phyloP scores from a whole-genome alignment of 2,113 vertebrate species.

The Catharus fuscescens region DNA sequence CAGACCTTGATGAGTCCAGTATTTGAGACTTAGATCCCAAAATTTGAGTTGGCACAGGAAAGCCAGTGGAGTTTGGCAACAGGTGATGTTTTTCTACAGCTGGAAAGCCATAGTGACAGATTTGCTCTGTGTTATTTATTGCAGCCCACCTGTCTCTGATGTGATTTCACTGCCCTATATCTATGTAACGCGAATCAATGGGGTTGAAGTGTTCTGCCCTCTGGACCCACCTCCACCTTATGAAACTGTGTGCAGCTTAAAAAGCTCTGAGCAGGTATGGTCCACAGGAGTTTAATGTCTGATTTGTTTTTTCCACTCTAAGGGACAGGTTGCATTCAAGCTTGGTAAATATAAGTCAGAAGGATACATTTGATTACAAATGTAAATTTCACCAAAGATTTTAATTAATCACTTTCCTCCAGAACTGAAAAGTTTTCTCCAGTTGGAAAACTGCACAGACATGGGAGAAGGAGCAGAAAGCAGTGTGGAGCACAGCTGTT shows the following conservation, averaged over 20 bases:
- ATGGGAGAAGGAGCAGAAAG: neutral
- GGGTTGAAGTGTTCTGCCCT: conserved; percentile 81
- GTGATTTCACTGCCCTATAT: conserved; percentile 80
- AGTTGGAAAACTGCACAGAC: neutral
- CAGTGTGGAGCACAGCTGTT: neutral
- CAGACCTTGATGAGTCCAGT: neutral
- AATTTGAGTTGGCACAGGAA: neutral
- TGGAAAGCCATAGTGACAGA: neutral
- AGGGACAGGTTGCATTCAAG: neutral
- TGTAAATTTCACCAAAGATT: neutral
- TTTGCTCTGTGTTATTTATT: neutral
- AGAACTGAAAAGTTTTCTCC: neutral
- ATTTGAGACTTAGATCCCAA: neutral
- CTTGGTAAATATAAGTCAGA: neutral
- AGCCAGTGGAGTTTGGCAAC: neutral
- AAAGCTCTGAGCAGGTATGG: conserved; percentile 73
- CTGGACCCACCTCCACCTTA: conserved; percentile 85
- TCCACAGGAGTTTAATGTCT: neutral
- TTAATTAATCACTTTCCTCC: neutral
- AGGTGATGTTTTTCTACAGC: neutral
- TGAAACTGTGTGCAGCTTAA: conserved; percentile 68
- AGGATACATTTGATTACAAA: neutral
- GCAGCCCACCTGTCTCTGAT: conserved; percentile 73
- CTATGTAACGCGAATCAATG: conserved; percentile 78
- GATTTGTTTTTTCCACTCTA: neutral